Evolutionary conservation across 2,113 vertebrate genomes (phyloP).

Genomic region (Donacobius atricapilla): DNA sequence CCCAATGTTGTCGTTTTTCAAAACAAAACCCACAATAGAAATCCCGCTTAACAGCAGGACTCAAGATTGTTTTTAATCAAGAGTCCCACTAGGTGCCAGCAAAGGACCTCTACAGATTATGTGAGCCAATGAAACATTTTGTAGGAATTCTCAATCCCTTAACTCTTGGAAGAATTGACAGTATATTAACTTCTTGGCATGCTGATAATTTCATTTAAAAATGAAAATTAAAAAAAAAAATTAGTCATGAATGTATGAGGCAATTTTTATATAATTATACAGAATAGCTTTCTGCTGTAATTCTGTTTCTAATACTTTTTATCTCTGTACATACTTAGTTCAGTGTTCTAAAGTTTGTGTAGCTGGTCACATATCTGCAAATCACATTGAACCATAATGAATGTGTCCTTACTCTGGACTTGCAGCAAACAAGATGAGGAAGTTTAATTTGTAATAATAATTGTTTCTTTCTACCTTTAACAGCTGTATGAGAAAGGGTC

Average conservation of each 20-base stretch:
- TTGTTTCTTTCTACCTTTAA: background rate
- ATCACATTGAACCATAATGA: background rate
- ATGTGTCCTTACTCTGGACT: background rate
- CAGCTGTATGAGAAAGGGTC: background rate
- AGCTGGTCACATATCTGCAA: background rate
- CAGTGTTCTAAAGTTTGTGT: background rate
- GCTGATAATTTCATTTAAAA: background rate
- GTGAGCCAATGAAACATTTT: conserved; percentile 22
- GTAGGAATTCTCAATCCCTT: background rate
- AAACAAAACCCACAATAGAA: background rate
- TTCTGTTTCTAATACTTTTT: background rate
- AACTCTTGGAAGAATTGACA: background rate
- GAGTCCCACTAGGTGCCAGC: conserved; percentile 72
- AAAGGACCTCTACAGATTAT: conserved; percentile 29
- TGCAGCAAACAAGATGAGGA: background rate
- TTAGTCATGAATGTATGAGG: background rate
- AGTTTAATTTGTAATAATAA: background rate
- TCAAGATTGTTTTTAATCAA: background rate
- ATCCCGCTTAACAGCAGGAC: background rate
- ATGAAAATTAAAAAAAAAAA: background rate
- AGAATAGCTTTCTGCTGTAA: background rate
- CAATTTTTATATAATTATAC: background rate
- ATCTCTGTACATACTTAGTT: background rate
- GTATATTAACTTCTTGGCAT: background rate
- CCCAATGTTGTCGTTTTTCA: background rate